These are phyloP conservation scores for Stenotaenia linearis DNA, from an alignment of 2,888 invertebrate genomes.

Conservation along the genomic window DNA sequence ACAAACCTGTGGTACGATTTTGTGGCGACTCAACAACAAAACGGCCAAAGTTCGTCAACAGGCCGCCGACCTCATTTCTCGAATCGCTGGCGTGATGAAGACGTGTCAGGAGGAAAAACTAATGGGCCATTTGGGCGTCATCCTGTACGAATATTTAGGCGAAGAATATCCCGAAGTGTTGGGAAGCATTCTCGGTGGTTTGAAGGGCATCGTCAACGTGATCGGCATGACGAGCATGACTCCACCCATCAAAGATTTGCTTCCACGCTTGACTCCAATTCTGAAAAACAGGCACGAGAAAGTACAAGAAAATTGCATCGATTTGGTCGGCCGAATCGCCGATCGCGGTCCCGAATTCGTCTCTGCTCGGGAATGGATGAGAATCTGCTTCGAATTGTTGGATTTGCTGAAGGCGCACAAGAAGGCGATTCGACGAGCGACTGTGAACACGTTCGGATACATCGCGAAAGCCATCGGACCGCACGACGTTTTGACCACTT, in stretches of 20 bases:
- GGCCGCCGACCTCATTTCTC: constrained; percentile 96
- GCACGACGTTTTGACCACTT: constrained; percentile 95
- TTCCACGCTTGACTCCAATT: constrained; percentile 94
- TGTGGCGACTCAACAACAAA: constrained; percentile 99
- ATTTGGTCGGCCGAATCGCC: constrained; percentile 96
- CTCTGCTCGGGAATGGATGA: constrained; percentile 99
- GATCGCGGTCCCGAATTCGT: constrained; percentile 98
- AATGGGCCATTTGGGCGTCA: constrained; percentile 99
- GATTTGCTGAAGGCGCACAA: constrained; percentile 98
- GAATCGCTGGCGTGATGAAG: constrained; percentile 98
- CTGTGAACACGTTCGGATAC: constrained; percentile 99
- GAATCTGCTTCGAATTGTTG: constrained; percentile 96
- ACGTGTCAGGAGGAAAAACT: constrained; percentile 98
- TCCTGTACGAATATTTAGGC: constrained; percentile 96
- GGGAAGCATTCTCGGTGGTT: constrained; percentile 93
- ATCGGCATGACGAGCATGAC: constrained; percentile 99
- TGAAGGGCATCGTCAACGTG: constrained; percentile 98
- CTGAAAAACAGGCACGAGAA: constrained; percentile 64
- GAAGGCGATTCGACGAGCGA: constrained; percentile 95
- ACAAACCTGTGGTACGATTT: constrained; percentile 98
- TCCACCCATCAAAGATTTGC: constrained; percentile 96
- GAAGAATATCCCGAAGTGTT: constrained; percentile 99
- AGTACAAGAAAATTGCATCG: constrained; percentile 99
- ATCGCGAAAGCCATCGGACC: constrained; percentile 99
- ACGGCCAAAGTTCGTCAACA: constrained; percentile 98